Percentiles rank a stretch among this genome's conserved stretches.
Conservation (phyloP, 1,140 invertebrate genomes). For the Drosophila virilis region DNA sequence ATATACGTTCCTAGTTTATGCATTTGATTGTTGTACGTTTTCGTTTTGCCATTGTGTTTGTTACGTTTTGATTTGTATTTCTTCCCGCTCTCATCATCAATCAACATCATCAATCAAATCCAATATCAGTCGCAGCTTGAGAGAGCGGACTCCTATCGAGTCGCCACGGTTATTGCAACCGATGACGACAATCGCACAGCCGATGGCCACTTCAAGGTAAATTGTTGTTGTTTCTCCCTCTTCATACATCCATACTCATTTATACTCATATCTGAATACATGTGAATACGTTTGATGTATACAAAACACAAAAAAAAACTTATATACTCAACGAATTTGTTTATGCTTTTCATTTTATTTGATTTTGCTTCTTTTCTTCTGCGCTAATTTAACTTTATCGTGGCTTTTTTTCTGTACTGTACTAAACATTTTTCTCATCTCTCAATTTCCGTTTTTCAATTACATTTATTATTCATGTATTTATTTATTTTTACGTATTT, state of each 20-base stretch:
- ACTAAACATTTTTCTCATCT: constrained; percentile 34
- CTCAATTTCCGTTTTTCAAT: constrained; percentile 47
- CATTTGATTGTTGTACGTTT: constrained; percentile 40
- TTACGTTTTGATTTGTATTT: constrained; percentile 72
- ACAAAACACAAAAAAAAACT: constrained; percentile 4
- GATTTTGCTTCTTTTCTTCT: constrained; percentile 19
- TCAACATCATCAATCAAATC: constrained; percentile 69
- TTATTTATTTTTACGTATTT: constrained; percentile 40
- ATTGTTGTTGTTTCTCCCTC: constrained; percentile 28
- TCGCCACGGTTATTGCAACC: constrained; percentile 94
- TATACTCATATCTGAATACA: constrained; percentile 5
- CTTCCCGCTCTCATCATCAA: constrained; percentile 65
- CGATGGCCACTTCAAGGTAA: constrained; percentile 96
- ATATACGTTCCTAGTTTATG: constrained; percentile 31
- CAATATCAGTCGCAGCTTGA: constrained; percentile 89
- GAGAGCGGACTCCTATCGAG: constrained; percentile 96
- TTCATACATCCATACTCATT: constrained; percentile 16
- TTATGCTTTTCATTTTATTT: constrained; percentile 31
- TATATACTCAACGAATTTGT: constrained; percentile 44
- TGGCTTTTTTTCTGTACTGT: constrained; percentile 13
- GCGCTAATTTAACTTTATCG: not conserved
- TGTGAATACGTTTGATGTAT: not conserved
- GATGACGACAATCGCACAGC: constrained; percentile 97
- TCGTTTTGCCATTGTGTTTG: constrained; percentile 35
- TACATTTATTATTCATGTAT: constrained; percentile 52